Base-by-base conservation (phyloP, 2,797 vertebrate species). In the Pterois miles region DNA sequence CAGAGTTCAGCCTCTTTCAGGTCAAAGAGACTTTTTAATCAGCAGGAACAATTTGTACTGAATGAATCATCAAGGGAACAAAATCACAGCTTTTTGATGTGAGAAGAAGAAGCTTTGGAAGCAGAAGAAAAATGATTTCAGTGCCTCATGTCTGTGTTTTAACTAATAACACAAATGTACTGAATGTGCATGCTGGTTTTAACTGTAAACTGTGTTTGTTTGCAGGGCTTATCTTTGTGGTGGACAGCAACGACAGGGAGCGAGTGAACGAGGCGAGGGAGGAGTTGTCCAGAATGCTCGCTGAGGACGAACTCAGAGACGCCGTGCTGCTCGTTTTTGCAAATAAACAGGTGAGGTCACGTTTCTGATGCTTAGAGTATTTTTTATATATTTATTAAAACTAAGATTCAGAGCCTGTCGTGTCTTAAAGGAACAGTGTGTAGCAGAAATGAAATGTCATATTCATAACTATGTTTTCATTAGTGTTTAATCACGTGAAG, bases 221-320 rank as follows among this genome's bases (percentile, higher is more conserved):
- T 54, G 18, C 89, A 97, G 96, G 96, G 73, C 94, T 97, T 64
- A 97, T 97, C 87, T 97, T 98, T 12, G 96, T 97, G 86, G 96
- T 97, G 73, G 96, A 97, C 90, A 97, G 96, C 86, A 97, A 96
- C 12, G 96, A 97, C 88, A 92, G 96, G 86, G 96, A 97, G 89
- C 73, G 95, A 58, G 95, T 97, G 77, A 96, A 96, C 31, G 96
- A 97, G 92, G 96, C 96, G 3, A 86, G 95, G 78, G 96, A 97
- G 91, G 96, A 97, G 81, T 72, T 97, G 80, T 88, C 92, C 65
- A 92, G 95, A 78, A 97, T 97, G 95, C 87, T 97, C 11, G 92
- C 93, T 0, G 97, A 97, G 89, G 96, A 96, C 4, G 96, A 97
- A 68, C 94, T 96, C 82, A 94, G 95, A 89, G 96, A 97, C 22